Base-by-base conservation (phyloP, 2,797 vertebrate genomes). In the Enoplosus armatus region DNA sequence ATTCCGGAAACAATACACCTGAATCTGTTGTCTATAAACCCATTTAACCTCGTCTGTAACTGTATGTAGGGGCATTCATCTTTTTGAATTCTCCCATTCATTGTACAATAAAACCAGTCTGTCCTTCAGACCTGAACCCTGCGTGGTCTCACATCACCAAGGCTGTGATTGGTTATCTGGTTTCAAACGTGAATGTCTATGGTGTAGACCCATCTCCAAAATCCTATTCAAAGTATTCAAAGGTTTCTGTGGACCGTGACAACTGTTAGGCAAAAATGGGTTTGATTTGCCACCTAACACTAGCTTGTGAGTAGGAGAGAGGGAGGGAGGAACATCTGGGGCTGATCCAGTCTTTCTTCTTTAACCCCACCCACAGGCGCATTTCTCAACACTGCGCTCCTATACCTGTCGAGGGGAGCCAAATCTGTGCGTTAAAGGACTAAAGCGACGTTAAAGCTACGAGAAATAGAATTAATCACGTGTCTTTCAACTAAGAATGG, bases 301-400 rank as follows among this genome's bases (percentile, higher is more conserved):
- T 43, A 27, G 48, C 20, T 16, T 60, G 37, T 51, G 76, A 55
- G 59, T n/a, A 45, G 53, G 58, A 27, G 27, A 5, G 73, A 16
- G n/a, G 27, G 58, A 51, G 27, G 22, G 56, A n/a, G 58, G 11
- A 70, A 89, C 85, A 86, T 92, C 81, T 83, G 47, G 27, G 54
- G 35, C n/a, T 72, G 77, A 71, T 68, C 47, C n/a, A 73, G 54
- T 74, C 37, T 68, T 67, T 74, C 62, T 77, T 63, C 62, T 75
- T 56, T 88, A 81, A 91, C 94, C 90, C 81, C 94, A 92, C 94
- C 94, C 91, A 93, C 88, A 56, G 53, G 31, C 86, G 56, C 84
- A 47, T 90, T 91, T 89, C 84, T 82, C 37, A 54, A 41, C 73
- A 3, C 64, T 31, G 87, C 77, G 75, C 81, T 41, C 54, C 4